Evolutionary conservation across 2,113 vertebrate genomes (phyloP).

Genomic region (Heterochromis multidens): DNA sequence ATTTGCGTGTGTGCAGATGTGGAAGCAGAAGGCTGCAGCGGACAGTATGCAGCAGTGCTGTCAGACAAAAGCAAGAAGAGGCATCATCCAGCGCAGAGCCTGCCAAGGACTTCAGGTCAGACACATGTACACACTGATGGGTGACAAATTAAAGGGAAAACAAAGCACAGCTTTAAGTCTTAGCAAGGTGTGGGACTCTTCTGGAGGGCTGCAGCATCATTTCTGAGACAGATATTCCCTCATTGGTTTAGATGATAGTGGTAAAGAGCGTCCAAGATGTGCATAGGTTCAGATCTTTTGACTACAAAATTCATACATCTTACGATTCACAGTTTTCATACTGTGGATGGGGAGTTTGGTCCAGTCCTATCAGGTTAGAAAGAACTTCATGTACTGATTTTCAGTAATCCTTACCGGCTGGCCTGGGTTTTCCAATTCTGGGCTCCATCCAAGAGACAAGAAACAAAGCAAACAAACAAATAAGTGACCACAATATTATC

Average conservation of each 20-base stretch:
- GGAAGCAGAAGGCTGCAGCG: constrained; percentile 27
- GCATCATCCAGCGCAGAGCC: not conserved
- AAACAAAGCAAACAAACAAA: too few species aligned
- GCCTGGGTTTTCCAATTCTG: too few species aligned
- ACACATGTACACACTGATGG: accelerated
- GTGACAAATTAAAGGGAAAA: not conserved
- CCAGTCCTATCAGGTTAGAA: not conserved
- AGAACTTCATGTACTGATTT: not conserved
- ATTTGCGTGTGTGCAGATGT: constrained; percentile 2
- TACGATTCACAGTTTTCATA: not conserved
- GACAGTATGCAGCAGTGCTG: constrained; percentile 42
- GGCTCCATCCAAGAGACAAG: not conserved
- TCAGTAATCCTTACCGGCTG: too few species aligned
- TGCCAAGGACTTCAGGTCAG: constrained; percentile 65
- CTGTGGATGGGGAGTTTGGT: too few species aligned
- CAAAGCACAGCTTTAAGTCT: not conserved
- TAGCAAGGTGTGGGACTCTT: not conserved
- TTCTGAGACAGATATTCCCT: not conserved
- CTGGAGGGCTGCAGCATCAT: not conserved
- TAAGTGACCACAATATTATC: not conserved
- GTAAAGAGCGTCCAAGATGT: not conserved
- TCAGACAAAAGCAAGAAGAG: constrained; percentile 41
- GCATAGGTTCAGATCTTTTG: not conserved
- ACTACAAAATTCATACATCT: accelerated
- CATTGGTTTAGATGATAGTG: accelerated